These are phyloP conservation scores for Scomber colias DNA, from an alignment of 2,113 vertebrate species.

Conservation along the genomic window DNA sequence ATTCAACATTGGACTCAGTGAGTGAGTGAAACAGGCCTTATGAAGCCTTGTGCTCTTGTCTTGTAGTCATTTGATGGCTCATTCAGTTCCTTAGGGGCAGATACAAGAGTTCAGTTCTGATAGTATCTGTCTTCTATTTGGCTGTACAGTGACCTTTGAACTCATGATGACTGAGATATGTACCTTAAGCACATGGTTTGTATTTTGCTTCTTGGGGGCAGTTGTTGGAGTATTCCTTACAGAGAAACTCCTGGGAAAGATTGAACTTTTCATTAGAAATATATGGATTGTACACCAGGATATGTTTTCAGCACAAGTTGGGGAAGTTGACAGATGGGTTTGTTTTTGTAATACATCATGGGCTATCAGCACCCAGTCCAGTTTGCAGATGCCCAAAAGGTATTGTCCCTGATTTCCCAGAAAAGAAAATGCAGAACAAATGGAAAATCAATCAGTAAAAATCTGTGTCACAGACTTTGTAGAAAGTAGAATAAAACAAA, in stretches of 20 bases:
- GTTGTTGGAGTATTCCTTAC: constrained; percentile 11
- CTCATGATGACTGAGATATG: constrained; percentile 8
- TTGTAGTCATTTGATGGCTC: constrained; percentile 13
- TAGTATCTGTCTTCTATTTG: constrained; percentile 32
- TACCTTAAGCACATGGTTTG: constrained; percentile 50
- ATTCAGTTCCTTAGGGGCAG: background rate
- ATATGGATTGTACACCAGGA: constrained; percentile 10
- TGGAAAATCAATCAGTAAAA: constrained; percentile 8
- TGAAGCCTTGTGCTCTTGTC: background rate
- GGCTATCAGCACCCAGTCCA: constrained; percentile 23
- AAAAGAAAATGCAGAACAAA: constrained; percentile 39
- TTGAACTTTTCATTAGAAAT: constrained; percentile 40
- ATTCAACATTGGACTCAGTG: background rate
- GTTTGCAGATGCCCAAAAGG: constrained; percentile 21
- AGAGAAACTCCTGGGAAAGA: constrained; percentile 32
- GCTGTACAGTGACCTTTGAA: constrained; percentile 29
- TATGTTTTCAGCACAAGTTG: constrained; percentile 27
- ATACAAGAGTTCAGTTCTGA: background rate
- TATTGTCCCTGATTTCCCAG: constrained; percentile 36
- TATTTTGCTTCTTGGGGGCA: constrained; percentile 23
- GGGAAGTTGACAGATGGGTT: constrained; percentile 33
- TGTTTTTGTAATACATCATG: constrained; percentile 50
- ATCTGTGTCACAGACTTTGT: background rate
- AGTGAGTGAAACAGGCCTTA: background rate
- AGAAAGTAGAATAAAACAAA: constrained; percentile 7